These are phyloP conservation scores for Coreoperca whiteheadi DNA, from an alignment of 2,113 vertebrate species.

Conservation along the genomic window DNA sequence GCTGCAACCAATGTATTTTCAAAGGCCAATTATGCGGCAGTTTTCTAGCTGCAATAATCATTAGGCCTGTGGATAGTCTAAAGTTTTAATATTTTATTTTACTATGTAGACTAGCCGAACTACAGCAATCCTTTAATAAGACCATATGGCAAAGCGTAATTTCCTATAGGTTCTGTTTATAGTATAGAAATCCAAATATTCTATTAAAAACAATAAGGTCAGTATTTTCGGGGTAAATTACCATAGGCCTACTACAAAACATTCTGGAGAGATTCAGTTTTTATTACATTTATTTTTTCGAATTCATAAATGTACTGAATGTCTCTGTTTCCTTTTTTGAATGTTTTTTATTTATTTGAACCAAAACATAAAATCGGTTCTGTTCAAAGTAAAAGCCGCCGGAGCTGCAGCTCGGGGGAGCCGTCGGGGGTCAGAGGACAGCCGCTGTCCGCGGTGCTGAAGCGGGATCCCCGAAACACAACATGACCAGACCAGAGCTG, in stretches of 20 bases:
- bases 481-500: neutral
- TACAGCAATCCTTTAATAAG: neutral
- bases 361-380: neutral
- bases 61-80: neutral
- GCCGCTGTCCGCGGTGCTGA: constrained; percentile 88
- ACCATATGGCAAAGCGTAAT: neutral
- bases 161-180: neutral
- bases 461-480: constrained; percentile 43
- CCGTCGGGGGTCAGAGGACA: constrained; percentile 28
- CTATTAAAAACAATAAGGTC: neutral
- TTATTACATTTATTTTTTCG: neutral
- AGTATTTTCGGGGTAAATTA: neutral
- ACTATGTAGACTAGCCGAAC: neutral
- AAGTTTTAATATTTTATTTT: neutral
- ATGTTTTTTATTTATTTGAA: neutral
- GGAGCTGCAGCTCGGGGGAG: neutral
- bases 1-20: neutral
- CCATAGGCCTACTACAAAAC: neutral
- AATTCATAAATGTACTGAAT: no score
- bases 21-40: neutral
- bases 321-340: neutral
- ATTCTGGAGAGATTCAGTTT: neutral
- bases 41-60: neutral
- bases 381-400: neutral
- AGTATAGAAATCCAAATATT: neutral